These are phyloP conservation scores for Rhynchomys soricoides DNA, from an alignment of 2,113 vertebrate species.

Conservation along the genomic window DNA sequence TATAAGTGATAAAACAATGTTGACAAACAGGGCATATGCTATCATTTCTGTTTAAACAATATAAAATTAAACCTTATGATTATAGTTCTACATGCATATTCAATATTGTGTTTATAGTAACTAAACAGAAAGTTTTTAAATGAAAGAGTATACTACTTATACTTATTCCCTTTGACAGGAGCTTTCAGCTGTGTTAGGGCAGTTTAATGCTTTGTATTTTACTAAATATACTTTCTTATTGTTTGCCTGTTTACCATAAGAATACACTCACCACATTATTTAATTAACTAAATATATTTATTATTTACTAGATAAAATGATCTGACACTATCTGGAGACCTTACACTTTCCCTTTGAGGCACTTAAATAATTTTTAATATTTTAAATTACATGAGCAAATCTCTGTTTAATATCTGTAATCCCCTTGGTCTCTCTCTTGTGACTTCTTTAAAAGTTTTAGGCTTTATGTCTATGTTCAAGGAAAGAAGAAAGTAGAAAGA, in stretches of 20 bases:
- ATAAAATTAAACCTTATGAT: not conserved
- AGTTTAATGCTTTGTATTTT: not conserved
- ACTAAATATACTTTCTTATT: not conserved
- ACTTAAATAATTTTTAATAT: conserved; percentile 36
- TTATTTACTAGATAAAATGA: conserved; percentile 48
- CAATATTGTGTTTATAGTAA: not conserved
- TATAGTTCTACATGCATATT: not conserved
- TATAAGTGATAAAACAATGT: not conserved
- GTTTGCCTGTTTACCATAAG: conserved; percentile 38
- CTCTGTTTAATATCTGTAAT: conserved; percentile 60
- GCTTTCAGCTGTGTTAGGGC: not conserved
- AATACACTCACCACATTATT: conserved; percentile 32
- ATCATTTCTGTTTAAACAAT: not conserved
- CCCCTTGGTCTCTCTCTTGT: not conserved
- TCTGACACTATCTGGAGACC: conserved; percentile 43
- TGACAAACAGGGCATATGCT: not conserved
- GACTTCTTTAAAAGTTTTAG: conserved; percentile 12
- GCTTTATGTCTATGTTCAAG: not conserved
- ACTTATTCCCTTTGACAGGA: not conserved
- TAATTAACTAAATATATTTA: conserved; percentile 67
- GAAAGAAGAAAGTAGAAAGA: not conserved
- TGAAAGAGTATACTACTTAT: not conserved
- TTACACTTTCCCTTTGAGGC: conserved; percentile 56
- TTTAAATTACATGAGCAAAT: conserved; percentile 63
- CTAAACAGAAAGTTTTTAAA: not conserved